A percentile compares a stretch with the other conserved stretches of the same genome.
Evolutionary conservation across 2,113 vertebrate genomes (phyloP).

Genomic region (Upupa epops): DNA sequence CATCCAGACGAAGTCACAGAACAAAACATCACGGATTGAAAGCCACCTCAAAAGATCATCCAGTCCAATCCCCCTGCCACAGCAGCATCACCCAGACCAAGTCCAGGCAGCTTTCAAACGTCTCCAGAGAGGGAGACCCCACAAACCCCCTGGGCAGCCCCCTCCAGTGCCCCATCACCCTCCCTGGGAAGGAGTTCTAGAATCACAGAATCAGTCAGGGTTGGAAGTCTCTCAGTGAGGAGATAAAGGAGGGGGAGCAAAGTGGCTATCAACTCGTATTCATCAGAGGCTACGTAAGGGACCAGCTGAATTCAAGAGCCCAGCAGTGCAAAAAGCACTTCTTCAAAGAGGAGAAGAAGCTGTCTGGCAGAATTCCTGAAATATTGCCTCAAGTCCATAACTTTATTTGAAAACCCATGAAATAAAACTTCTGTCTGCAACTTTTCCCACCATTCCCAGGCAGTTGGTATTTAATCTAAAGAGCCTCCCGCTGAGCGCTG

Average conservation of each 20-base stretch:
- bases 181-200: too few relatives aligned
- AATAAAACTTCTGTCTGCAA: conserved; percentile 61
- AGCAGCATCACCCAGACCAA: too few relatives aligned
- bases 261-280: background rate
- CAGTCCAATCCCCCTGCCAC: too few relatives aligned
- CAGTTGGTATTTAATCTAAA: conserved; percentile 68
- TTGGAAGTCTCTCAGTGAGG: conserved; percentile 11
- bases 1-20: too few relatives aligned
- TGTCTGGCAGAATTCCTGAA: conserved; percentile 39
- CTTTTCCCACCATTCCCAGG: conserved; percentile 60
- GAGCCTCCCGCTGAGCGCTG: conserved; percentile 63
- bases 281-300: background rate
- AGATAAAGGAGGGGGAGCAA: conserved; percentile 30
- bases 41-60: too few relatives aligned
- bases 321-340: background rate
- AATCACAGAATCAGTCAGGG: too few relatives aligned
- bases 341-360: background rate
- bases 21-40: too few relatives aligned
- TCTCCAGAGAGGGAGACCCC: too few relatives aligned
- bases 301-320: conserved; percentile 10
- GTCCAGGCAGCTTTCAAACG: too few relatives aligned
- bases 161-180: too few relatives aligned
- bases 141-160: too few relatives aligned
- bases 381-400: conserved; percentile 28
- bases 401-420: conserved; percentile 1